Evolutionary conservation across 1,140 invertebrate species (phyloP).

Genomic region (Trissolcus basalis): DNA sequence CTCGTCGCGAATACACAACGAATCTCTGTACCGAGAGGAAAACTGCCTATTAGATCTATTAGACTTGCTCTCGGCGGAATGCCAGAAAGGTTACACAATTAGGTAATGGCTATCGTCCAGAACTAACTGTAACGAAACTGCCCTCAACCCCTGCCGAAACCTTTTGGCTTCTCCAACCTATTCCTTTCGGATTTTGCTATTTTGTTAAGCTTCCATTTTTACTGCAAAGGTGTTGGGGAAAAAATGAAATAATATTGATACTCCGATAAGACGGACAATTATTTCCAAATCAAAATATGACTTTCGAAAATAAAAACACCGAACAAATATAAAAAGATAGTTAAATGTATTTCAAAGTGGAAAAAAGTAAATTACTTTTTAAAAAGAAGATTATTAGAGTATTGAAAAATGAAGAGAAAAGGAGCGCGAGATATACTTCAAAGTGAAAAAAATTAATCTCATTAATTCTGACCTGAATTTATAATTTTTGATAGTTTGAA

Average conservation of each 20-base stretch:
- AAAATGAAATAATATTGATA: not conserved
- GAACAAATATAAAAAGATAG: too few species aligned
- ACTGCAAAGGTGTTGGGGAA: conserved; percentile 28
- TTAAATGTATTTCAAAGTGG: too few species aligned
- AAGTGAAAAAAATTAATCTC: too few species aligned
- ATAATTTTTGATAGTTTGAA: conserved; percentile 11
- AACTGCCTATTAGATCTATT: conserved; percentile 59
- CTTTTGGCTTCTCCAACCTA: conserved; percentile 43
- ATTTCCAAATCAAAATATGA: too few species aligned
- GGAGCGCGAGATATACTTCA: too few species aligned
- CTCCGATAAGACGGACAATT: too few species aligned
- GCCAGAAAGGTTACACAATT: conserved; percentile 72
- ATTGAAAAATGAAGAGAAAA: too few species aligned
- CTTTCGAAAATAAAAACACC: too few species aligned
- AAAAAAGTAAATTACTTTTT: too few species aligned
- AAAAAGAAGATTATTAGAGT: too few species aligned
- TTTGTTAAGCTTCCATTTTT: conserved; percentile 29
- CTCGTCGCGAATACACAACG: conserved; percentile 30
- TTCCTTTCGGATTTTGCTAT: conserved; percentile 28
- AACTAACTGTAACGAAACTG: conserved; percentile 59
- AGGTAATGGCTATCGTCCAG: conserved; percentile 70
- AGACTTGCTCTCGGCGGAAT: conserved; percentile 58
- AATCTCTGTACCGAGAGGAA: conserved; percentile 40
- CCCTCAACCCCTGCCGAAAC: conserved; percentile 43
- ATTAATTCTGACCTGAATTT: too few species aligned